A percentile compares a stretch with the other conserved stretches of the same genome.
These are phyloP conservation scores for Enteromius argenteus DNA, from an alignment of 2,797 vertebrate genomes.

Conservation along the genomic window DNA sequence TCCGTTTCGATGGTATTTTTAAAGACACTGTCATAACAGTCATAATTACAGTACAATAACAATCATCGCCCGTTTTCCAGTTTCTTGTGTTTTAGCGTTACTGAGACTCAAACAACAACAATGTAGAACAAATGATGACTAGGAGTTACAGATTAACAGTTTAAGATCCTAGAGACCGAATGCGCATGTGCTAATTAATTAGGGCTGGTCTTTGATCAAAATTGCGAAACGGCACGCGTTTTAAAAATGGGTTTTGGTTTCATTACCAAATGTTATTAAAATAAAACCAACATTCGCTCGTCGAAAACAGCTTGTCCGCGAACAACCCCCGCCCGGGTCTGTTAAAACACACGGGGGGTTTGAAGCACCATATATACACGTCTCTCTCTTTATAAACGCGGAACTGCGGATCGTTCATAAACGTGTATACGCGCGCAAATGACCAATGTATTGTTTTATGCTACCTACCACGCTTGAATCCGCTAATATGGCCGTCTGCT, in stretches of 20 bases:
- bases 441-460: neutral
- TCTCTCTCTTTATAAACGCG: conserved; percentile 42
- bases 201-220: neutral
- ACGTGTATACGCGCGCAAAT: neutral
- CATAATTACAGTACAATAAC: neutral
- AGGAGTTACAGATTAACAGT: neutral
- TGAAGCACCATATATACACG: neutral
- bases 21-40: neutral
- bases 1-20: neutral
- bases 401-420: conserved; percentile 53
- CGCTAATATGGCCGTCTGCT: neutral
- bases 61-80: neutral
- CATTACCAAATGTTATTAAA: neutral
- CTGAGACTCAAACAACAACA: neutral
- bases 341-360: neutral
- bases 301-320: too few relatives aligned
- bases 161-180: neutral
- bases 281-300: neutral
- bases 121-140: neutral
- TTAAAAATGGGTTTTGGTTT: neutral
- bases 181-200: conserved; percentile 20
- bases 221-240: neutral
- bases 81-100: too few relatives aligned
- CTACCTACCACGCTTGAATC: neutral
- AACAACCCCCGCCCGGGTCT: neutral